Conservation (phyloP, 1,140 invertebrate species). For the Kradibia gibbosae region DNA sequence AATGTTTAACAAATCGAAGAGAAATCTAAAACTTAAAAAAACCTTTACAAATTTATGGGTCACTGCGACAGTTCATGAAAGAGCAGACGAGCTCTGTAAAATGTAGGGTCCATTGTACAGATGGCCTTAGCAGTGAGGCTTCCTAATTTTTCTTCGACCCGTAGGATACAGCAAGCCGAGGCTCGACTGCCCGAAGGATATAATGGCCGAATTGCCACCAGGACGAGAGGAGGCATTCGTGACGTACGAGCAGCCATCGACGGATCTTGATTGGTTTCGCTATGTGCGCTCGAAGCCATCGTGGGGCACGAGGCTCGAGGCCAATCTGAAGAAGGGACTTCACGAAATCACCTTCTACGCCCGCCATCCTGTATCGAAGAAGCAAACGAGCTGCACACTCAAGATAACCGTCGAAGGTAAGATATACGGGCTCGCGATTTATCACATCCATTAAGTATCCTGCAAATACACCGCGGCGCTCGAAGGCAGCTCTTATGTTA, state of each 20-base stretch:
- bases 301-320: slow-evolving; percentile 70
- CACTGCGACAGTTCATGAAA: too few relatives aligned
- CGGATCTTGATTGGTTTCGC: slow-evolving; percentile 72
- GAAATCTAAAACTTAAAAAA: too few relatives aligned
- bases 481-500: background rate
- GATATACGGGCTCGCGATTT: background rate
- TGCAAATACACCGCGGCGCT: background rate
- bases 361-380: slow-evolving; percentile 69
- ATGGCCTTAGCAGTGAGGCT: background rate
- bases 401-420: slow-evolving; percentile 68
- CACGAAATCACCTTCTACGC: slow-evolving; percentile 70
- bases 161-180: slow-evolving; percentile 69
- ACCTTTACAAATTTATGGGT: too few relatives aligned
- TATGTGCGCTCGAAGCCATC: slow-evolving; percentile 70
- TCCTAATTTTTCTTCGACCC: background rate
- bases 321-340: slow-evolving; percentile 66
- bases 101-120: background rate
- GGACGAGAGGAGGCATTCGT: slow-evolving; percentile 68
- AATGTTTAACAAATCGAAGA: too few relatives aligned
- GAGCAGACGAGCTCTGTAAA: too few relatives aligned
- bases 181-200: slow-evolving; percentile 69
- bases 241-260: slow-evolving; percentile 69
- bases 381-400: slow-evolving; percentile 67
- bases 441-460: background rate
- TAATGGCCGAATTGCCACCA: slow-evolving; percentile 65